Evolutionary conservation across 2,113 vertebrate genomes (phyloP), one percentile per base, ranked within the genome.

Genomic region (Dascyllus trimaculatus): DNA sequence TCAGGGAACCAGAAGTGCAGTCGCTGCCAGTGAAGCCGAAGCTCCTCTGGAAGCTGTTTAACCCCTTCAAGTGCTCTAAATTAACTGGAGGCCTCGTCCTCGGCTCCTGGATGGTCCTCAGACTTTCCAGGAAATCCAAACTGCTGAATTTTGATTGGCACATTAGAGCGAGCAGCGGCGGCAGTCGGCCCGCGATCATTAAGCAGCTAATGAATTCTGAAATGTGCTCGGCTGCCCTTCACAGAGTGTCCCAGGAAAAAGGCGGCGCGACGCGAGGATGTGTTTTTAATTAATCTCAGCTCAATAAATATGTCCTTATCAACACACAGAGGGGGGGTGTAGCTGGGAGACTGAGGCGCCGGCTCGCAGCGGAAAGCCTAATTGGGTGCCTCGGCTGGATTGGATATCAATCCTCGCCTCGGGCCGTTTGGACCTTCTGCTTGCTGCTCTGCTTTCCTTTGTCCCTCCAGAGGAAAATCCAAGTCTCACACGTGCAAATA

Each of bases 221-320:
- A 88, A 80, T 61, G 61, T 72, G 63, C 65, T 25, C 1, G 10
- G 53, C 68, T 72, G 78, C 68, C 57, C 71, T 59, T 80, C 66
- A 78, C 15, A 75, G 65, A 62, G 51, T 17, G 51, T 74, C 53
- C 25, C 9, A 70, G 60, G 40, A 76, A 82, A 81, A 58, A 58
- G 54, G 9, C 21, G 3, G 7, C 8, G 48, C 25, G 19, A 5
- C 11, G 19, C 1, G 0, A 66, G 62, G 21, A 65, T 56, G 43
- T 74, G 53, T 81, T 81, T 84, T 80, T 83, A 81, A 88, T 83
- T 72, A 60, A 78, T 58, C 51, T 62, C 24, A 76, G 79, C 35
- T 70, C 73, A 56, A 85, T 84, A 74, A 57, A 60, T 69, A 52
- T 60, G 24, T 56, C 69, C 35, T 65, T 35, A 72, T 52, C 26